Percentiles rank a stretch among this genome's conserved stretches.
These are phyloP conservation scores for Silurus meridionalis DNA, from an alignment of 2,113 vertebrate genomes.

Conservation along the genomic window DNA sequence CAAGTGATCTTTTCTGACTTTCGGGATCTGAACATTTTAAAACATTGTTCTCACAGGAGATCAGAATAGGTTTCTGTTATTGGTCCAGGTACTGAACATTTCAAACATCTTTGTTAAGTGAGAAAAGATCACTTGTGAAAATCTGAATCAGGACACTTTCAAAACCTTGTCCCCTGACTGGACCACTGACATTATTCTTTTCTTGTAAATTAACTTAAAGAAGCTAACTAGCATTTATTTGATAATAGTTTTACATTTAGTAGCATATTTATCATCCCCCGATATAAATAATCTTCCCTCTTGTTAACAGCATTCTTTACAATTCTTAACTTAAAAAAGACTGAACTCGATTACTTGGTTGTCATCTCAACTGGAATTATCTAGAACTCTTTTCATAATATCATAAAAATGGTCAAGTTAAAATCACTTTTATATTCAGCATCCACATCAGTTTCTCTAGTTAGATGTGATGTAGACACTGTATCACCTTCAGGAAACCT, in stretches of 20 bases:
- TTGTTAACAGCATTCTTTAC: background rate
- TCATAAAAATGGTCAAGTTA: background rate
- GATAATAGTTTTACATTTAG: background rate
- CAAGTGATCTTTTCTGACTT: background rate
- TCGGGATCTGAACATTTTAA: background rate
- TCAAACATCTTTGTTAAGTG: background rate
- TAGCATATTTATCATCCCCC: background rate
- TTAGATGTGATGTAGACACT: background rate
- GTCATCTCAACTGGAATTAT: background rate
- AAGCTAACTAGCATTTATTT: too few relatives aligned
- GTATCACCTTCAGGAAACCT: background rate
- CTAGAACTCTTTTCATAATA: background rate
- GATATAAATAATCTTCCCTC: background rate
- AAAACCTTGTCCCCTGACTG: background rate
- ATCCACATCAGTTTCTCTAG: background rate
- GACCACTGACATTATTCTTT: background rate
- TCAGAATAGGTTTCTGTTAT: background rate
- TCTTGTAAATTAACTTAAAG: background rate
- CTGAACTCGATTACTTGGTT: background rate
- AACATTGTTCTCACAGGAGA: background rate
- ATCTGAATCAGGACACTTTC: background rate
- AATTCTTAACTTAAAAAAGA: background rate
- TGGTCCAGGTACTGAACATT: background rate
- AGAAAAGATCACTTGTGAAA: background rate
- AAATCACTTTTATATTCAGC: background rate